Base-by-base conservation (phyloP, 2,113 vertebrate genomes). In the Murina feae region DNA sequence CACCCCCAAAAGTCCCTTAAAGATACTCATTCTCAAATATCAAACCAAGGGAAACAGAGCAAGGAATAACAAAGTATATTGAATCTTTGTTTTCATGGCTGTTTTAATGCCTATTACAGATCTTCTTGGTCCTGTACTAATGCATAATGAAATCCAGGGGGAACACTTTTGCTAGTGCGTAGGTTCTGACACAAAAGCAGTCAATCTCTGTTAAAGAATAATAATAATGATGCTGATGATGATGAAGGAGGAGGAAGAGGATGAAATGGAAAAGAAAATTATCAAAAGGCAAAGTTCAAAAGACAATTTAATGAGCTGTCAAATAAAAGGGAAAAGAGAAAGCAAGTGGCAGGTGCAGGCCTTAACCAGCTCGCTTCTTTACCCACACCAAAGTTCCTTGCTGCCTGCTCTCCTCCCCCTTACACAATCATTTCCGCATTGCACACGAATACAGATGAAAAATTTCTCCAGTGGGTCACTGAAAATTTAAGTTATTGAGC, bases 231-330 rank as follows among this genome's bases (percentile, higher is more conserved):
- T 55, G 82, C 44, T 82, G 51, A 37, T 87, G 66, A 17, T n/a
- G 47, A 10, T 30, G 47, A 9, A 76, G 32, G 42, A 91, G 58
- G 35, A 53, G 9, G 51, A 72, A 39, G 42, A 71, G 14, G 28
- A 72, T 7, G 30, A 81, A 21, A 71, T 37, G 2, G 16, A 65
- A 51, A 12, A 90, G 17, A 68, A 72, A 49, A 49, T 71, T 4
- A 78, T 65, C 32, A 84, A 92, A 89, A 84, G 66, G 25, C 51
- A 84, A 95, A 87, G 58, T 85, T 86, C 83, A 92, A 78, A 89
- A n/a, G 51, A 66, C n/a, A 94, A 78, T 66, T 81, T 89, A 88
- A 82, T 72, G 65, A 88, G 11, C 30, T 91, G 58, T 76, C 39
- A 71, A 80, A 83, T 55, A 78, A 90, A 90, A 85, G 53, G 13